These are phyloP conservation scores for Sesamia nonagrioides DNA, from an alignment of 1,140 invertebrate species.

Conservation along the genomic window DNA sequence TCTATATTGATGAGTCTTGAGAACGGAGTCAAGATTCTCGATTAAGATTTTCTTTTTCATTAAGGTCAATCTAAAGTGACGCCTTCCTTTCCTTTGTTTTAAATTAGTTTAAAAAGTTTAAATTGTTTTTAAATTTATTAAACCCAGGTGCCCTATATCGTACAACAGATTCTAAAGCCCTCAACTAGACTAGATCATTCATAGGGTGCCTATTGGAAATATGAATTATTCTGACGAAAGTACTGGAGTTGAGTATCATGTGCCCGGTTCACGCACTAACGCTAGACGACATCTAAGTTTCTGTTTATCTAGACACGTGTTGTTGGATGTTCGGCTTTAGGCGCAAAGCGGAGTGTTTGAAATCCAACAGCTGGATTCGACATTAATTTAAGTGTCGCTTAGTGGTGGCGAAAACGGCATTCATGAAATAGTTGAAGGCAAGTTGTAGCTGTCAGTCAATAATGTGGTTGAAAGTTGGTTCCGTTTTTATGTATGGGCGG, in stretches of 20 bases:
- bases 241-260: neutral
- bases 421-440: conserved; percentile 33
- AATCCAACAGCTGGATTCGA: no score
- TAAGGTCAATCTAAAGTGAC: no score
- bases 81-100: no score
- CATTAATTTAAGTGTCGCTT: no score
- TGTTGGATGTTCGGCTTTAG: no score
- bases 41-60: neutral
- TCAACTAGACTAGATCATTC: conserved; percentile 41
- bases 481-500: neutral
- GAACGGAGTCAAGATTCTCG: neutral
- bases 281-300: no score
- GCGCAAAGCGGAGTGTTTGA: no score
- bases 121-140: neutral
- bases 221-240: conserved; percentile 47
- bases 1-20: neutral
- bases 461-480: neutral
- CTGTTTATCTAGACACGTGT: no score
- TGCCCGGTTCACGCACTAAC: no score
- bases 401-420: no score
- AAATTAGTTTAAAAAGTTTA: no score
- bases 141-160: conserved; percentile 31
- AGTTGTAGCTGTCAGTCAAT: neutral
- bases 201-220: conserved; percentile 43
- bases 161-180: conserved; percentile 12